These are phyloP conservation scores for Macrocentrus cingulum DNA, from an alignment of 1,140 invertebrate genomes.

Conservation along the genomic window DNA sequence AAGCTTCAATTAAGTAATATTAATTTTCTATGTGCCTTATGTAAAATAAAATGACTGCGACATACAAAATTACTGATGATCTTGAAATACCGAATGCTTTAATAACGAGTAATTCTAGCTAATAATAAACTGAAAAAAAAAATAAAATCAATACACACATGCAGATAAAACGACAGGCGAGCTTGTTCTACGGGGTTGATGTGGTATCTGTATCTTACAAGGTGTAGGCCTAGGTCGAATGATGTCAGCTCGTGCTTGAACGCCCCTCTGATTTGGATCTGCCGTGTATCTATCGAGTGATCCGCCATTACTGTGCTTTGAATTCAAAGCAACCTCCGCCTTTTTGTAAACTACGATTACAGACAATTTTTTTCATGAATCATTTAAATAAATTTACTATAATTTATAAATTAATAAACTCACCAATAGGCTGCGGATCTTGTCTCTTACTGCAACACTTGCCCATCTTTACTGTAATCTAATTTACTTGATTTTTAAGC, in stretches of 20 bases:
- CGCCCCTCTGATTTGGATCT: slow-evolving; percentile 73
- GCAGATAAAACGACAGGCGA: slow-evolving; percentile 53
- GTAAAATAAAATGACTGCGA: too few relatives aligned
- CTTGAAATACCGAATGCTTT: neutral
- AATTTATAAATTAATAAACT: slow-evolving; percentile 27
- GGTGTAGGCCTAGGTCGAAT: slow-evolving; percentile 70
- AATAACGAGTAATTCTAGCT: slow-evolving; percentile 5
- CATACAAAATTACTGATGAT: neutral
- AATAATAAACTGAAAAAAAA: slow-evolving; percentile 30
- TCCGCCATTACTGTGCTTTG: slow-evolving; percentile 66
- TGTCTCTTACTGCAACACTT: slow-evolving; percentile 75
- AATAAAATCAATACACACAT: slow-evolving; percentile 54
- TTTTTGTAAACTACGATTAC: slow-evolving; percentile 64
- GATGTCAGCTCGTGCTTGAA: slow-evolving; percentile 68
- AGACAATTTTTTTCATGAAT: too few relatives aligned
- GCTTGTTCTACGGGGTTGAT: slow-evolving; percentile 53
- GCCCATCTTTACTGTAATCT: slow-evolving; percentile 58
- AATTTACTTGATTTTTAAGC: too few relatives aligned
- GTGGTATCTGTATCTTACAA: slow-evolving; percentile 61
- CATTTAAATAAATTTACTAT: too few relatives aligned
- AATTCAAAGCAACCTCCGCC: slow-evolving; percentile 65
- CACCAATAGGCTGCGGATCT: slow-evolving; percentile 66
- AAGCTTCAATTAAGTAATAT: too few relatives aligned
- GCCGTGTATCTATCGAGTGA: slow-evolving; percentile 76
- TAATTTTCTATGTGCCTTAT: too few relatives aligned